Base-by-base conservation (phyloP, 1,140 invertebrate species). In the Pygmarrhopalites habei region DNA sequence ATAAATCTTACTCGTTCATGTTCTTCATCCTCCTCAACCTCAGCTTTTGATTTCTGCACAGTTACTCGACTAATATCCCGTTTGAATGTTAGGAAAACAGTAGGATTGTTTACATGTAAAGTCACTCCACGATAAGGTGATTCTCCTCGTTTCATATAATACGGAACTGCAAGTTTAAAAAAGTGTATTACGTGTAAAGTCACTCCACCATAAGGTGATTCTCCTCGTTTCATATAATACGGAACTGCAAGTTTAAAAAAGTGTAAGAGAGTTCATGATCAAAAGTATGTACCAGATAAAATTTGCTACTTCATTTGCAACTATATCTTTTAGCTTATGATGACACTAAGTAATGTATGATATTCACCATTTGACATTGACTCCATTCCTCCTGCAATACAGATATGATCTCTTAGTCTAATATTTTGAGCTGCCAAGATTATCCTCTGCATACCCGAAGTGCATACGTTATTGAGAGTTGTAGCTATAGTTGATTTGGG, bases 401-500 rank as follows among this genome's bases (percentile, higher is more conserved):
- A 82, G 66, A 92, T 84, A 78, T 92, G 83, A 62, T 85, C 83
- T 1, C 90, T 91, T 76, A 84, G 88, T 81, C 87, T 90, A 47
- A 92, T 78, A 70, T 84, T 86, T 79, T 98, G 94, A 15, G 92
- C 79, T 23, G 88, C 95, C 64, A 98, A 74, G 87, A 95, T 96
- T 0, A 99, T 81, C 2, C 94, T 83, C 77, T 99, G 99, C 92
- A 99, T 95, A 30, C 96, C 96, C 61, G 94, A 98, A 3, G 95
- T 90, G 79, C 96, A 99, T 0, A 99, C 95, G 83, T 99, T 99
- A 76, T 99, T 98, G 3, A 99, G 79, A 3, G 94, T 96, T 43
- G 95, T 97, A 69, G 92, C 94, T 72, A 93, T 86, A 23, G 91
- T 93, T 25, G 86, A 85, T 62, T 85, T 87, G 41, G 90, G 87